Evolutionary conservation across 2,797 vertebrate species (phyloP).

Genomic region (Caiman crocodilus): DNA sequence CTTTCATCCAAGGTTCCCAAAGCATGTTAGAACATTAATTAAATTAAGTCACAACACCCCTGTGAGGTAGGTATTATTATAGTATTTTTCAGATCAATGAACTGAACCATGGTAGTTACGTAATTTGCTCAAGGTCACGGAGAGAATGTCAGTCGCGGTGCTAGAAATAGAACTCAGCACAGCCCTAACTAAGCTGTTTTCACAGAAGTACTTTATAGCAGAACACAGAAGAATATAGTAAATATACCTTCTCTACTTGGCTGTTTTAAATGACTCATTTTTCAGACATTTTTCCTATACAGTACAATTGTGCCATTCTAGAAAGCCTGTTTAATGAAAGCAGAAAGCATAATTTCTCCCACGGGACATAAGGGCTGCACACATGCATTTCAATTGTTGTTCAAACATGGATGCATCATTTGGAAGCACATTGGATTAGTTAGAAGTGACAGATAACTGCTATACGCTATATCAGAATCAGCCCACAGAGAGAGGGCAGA

Average conservation of each 20-base stretch:
- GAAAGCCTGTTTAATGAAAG: not conserved
- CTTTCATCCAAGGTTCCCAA: not conserved
- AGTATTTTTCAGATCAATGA: not conserved
- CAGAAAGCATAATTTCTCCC: not conserved
- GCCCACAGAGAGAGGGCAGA: not conserved
- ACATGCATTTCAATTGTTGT: not conserved
- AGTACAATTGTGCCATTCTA: not conserved
- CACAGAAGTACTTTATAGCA: not conserved
- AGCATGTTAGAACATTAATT: not conserved
- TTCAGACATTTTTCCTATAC: not conserved
- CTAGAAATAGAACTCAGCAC: not conserved
- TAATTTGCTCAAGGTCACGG: not conserved
- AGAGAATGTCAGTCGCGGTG: not conserved
- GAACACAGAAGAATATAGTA: not conserved
- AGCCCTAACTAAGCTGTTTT: not conserved
- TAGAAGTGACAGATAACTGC: not conserved
- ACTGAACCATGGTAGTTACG: not conserved
- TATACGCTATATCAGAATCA: accelerated
- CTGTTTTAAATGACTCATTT: not conserved
- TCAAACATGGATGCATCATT: not conserved
- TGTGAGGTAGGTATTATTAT: not conserved
- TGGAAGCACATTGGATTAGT: not conserved
- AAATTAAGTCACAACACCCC: not conserved
- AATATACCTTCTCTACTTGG: accelerated
- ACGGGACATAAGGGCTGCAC: accelerated